A percentile compares a stretch with the other conserved stretches of the same genome.
phyloP scores from a whole-genome alignment of 2,797 vertebrate genomes.

The Menidia menidia region DNA sequence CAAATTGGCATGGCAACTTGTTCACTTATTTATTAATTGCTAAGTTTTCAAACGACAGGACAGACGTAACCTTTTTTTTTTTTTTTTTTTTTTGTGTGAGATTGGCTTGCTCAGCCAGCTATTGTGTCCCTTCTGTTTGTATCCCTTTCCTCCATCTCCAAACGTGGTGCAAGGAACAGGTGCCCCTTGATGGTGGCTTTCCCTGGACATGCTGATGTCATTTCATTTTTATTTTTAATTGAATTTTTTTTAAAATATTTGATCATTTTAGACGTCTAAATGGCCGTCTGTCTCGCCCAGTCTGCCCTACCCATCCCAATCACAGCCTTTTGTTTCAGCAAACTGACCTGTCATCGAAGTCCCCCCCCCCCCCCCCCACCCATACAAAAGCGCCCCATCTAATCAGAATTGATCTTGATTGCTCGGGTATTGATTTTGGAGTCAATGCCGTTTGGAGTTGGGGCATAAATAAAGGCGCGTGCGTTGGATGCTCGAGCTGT shows the following conservation, averaged over 20 bases:
- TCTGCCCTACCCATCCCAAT: conserved; percentile 24
- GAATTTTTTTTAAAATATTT: not conserved
- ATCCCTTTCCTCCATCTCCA: conserved; percentile 7
- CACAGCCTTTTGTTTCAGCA: conserved; percentile 62
- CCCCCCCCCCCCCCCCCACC: not conserved
- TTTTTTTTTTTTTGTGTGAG: not conserved
- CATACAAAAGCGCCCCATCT: too few relatives aligned
- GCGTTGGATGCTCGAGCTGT: conserved; percentile 18
- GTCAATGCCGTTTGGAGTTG: conserved; percentile 10
- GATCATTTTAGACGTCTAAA: too few relatives aligned
- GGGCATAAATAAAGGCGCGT: conserved; percentile 44
- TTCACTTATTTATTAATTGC: not conserved
- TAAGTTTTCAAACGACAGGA: not conserved
- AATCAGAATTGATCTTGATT: not conserved
- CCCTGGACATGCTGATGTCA: conserved; percentile 13
- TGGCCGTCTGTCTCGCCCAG: conserved; percentile 16
- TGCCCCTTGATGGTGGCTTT: conserved; percentile 45
- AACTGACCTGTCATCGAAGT: conserved; percentile 14
- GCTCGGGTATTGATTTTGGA: not conserved
- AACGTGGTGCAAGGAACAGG: conserved; percentile 65
- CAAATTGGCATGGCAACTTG: not conserved
- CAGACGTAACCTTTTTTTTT: too few relatives aligned
- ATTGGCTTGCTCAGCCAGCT: not conserved
- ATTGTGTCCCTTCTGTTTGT: conserved; percentile 12
- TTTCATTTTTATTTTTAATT: too few relatives aligned